Conservation (phyloP, 2,797 vertebrate species). For the Pangasius larnaudii region DNA sequence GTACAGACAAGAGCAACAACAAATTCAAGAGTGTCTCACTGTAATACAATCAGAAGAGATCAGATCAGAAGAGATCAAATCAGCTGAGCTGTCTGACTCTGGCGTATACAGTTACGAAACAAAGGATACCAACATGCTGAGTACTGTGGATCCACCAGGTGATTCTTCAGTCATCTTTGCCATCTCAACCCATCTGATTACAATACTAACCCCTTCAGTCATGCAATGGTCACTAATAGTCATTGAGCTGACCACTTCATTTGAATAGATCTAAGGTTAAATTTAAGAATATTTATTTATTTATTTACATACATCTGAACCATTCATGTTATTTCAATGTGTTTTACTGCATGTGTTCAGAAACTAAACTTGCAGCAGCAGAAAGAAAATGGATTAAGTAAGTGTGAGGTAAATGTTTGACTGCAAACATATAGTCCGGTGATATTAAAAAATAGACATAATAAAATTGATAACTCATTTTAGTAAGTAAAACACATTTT, state of each 20-base stretch:
- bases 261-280: background rate
- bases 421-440: background rate
- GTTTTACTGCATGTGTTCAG: background rate
- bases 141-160: conserved; percentile 84
- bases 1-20: conserved; percentile 79
- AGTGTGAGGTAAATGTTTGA: background rate
- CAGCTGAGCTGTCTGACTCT: conserved; percentile 71
- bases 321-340: background rate
- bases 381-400: background rate
- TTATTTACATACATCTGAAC: background rate
- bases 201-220: conserved; percentile 63
- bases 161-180: conserved; percentile 64
- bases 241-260: conserved; percentile 42
- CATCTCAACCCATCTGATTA: conserved; percentile 59
- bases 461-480: background rate
- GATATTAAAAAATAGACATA: background rate
- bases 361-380: background rate
- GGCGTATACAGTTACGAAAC: conserved; percentile 80
- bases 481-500: background rate
- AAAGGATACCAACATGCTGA: conserved; percentile 76
- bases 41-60: conserved; percentile 77
- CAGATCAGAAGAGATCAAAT: conserved; percentile 72
- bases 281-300: background rate
- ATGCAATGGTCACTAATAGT: conserved; percentile 68
- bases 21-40: conserved; percentile 68